Evolutionary conservation across 2,888 invertebrate genomes (phyloP).

Genomic region (Galeopsomyia nigrocyanea): DNA sequence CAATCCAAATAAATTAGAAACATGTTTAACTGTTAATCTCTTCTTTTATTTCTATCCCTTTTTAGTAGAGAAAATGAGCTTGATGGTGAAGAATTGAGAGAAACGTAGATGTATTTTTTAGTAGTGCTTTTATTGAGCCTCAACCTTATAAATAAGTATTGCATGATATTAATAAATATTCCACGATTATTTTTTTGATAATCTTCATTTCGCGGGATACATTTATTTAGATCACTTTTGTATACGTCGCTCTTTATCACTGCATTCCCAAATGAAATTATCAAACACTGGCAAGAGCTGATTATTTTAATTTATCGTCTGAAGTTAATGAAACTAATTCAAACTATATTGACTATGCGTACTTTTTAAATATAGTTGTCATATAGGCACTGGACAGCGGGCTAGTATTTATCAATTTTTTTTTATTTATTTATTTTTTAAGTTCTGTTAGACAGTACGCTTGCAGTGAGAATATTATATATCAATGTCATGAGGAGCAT

Average conservation of each 20-base stretch:
- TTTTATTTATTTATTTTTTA: slow-evolving; percentile 17
- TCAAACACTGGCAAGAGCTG: slow-evolving; percentile 43
- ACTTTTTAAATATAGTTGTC: slow-evolving; percentile 25
- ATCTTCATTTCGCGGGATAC: slow-evolving; percentile 21
- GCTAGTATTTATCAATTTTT: slow-evolving; percentile 34
- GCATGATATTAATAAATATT: slow-evolving; percentile 39
- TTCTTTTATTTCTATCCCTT: slow-evolving; percentile 7
- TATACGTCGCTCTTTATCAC: slow-evolving; percentile 29
- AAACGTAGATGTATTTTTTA: too few relatives aligned
- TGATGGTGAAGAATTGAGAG: too few relatives aligned
- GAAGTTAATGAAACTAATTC: slow-evolving; percentile 26
- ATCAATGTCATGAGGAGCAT: slow-evolving; percentile 40
- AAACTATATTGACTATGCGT: slow-evolving; percentile 10
- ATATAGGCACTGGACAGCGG: slow-evolving; percentile 48
- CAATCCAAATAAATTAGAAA: slow-evolving; percentile 22
- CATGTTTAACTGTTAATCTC: slow-evolving; percentile 27
- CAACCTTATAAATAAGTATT: slow-evolving; percentile 44
- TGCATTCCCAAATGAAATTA: slow-evolving; percentile 33
- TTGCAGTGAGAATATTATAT: slow-evolving; percentile 34
- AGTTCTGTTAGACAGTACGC: slow-evolving; percentile 16
- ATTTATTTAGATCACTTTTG: slow-evolving; percentile 27
- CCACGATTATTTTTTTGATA: slow-evolving; percentile 10
- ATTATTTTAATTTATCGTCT: not conserved
- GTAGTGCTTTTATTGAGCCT: slow-evolving; percentile 45
- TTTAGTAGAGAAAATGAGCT: too few relatives aligned